Base-by-base conservation (phyloP, 2,797 vertebrate genomes). In the Crossoptilon crossoptilon region DNA sequence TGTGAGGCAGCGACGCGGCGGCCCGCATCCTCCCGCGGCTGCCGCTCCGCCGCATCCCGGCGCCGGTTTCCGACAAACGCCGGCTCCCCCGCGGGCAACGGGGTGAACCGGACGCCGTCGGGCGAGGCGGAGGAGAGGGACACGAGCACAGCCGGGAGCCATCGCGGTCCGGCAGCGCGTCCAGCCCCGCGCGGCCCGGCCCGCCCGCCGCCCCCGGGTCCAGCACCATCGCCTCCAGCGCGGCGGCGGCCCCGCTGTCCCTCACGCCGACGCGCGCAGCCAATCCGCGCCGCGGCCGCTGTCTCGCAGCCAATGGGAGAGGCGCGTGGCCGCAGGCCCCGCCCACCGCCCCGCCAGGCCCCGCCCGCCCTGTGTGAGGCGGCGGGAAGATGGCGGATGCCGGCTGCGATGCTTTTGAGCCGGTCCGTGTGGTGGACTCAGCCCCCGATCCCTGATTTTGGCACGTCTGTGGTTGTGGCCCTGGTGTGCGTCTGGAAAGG, bases 1-100 rank as follows among this genome's bases (percentile, higher is more conserved):
- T 98, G 88, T 98, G 99, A 9, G 99, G 99, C 70, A 99, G 97
- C 37, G 99, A 99, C 24, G 98, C 98, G 24, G 99, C 98, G 0
- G 98, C 95, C 21, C 99, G 95, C 95, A 99, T 97, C 31, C 96
- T 95, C 27, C 97, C 97, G 70, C 86, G 93, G 79, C 99, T 98
- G 95, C 98, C 98, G 3, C 98, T 98, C 66, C 98, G 98, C 9
- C 98, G 98, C 98, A 98, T 98, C 97, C 97, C 98, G 76, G 97
- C 97, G 74, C 98, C 96, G 41, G 49, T 55, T 78, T 97, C 98
- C 55, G 96, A 95, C 17, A 96, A 96, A 1, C 97, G 97, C 66
- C 95, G 92, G 46, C 93, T 66, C 37, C 85, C 97, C 66, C 89
- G 70, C 27, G 39, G 96, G 3, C 96, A 96, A 51, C 94, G 91